phyloP scores from a whole-genome alignment of 2,888 invertebrate species.

The Rhagonycha fulva region DNA sequence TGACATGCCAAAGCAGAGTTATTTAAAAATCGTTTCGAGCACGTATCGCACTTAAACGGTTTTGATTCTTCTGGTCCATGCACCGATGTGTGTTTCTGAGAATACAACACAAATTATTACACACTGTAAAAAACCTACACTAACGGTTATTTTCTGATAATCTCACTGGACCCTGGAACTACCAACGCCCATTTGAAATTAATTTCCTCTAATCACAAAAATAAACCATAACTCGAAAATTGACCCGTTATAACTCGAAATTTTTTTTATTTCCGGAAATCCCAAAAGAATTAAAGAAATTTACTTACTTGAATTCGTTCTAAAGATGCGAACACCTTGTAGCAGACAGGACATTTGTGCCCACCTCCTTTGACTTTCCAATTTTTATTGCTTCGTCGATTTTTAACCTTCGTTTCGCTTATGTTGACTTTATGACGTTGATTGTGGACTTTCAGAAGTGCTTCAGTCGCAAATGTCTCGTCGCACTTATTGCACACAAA shows the following conservation, averaged over 20 bases:
- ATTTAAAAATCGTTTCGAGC: constrained; percentile 70
- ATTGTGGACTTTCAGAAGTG: constrained; percentile 45
- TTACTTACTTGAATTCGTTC: constrained; percentile 60
- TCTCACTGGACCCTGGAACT: too few species aligned
- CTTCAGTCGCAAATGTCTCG: constrained; percentile 17
- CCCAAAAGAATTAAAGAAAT: too few species aligned
- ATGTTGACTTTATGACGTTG: constrained; percentile 42
- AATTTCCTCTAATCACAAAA: too few species aligned
- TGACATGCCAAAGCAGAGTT: constrained; percentile 75
- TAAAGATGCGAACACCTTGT: constrained; percentile 66
- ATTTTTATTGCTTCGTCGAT: neutral
- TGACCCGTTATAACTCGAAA: too few species aligned
- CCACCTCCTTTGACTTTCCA: constrained; percentile 35
- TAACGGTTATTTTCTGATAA: too few species aligned
- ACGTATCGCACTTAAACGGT: constrained; percentile 68
- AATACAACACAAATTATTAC: constrained; percentile 13
- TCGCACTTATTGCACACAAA: constrained; percentile 26
- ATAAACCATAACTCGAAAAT: too few species aligned
- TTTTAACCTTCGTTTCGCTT: constrained; percentile 31
- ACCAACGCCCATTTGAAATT: too few species aligned
- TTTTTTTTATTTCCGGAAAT: too few species aligned
- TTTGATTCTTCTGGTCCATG: constrained; percentile 72
- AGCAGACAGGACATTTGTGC: constrained; percentile 67
- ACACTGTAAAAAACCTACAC: too few species aligned
- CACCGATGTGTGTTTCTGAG: constrained; percentile 65